Evolutionary conservation across 2,113 vertebrate species (phyloP), one percentile per base, ranked within the genome.

Genomic region (Hyaena hyaena): DNA sequence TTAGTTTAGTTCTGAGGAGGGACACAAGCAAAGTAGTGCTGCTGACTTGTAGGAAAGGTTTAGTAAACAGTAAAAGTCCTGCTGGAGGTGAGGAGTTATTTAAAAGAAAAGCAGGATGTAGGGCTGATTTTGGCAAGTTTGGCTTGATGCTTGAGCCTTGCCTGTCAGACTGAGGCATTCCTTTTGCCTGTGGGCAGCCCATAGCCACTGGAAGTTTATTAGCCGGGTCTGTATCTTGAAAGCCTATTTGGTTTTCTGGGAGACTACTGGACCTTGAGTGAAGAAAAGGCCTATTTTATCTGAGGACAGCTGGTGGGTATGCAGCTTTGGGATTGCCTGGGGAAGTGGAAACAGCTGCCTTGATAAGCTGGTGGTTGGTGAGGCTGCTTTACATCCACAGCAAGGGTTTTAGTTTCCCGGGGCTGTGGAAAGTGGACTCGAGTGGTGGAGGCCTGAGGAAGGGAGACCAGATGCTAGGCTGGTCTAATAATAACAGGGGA

Each of bases 331-430:
- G 15, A 4, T 93, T 65, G 14, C 33, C 7, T 26, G 58, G 50
- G 48, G 35, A 50, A 16, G 9, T 17, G 3, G 21, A 73, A 26
- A 61, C 31, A 79, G 31, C 28, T 65, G 14, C 26, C 39, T 39
- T 17, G 55, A 63, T 33, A n/a, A 79, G 63, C 24, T 69, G 66
- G 39, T 31, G 23, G 3, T 33, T 33, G 35, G 68, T 23, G 55
- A 31, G 11, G 12, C 14, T 28, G 19, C 26, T 3, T 24, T 17
- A 33, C 1, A 2, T 50, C 35, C 23, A 0, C 9, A n/a, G 58
- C 8, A 81, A 58, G n/a, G 24, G 15, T 63, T 48, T n/a, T n/a
- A 39, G 31, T 55, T 71, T 83, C 33, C 39, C n/a, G 14, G 63
- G n/a, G 2, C 1, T 50, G 15, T 76, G 28, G 23, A 5, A 33